Evolutionary conservation across 2,888 invertebrate genomes (phyloP), one percentile per base, ranked within the genome.

Genomic region (Stegophylla sp.): DNA sequence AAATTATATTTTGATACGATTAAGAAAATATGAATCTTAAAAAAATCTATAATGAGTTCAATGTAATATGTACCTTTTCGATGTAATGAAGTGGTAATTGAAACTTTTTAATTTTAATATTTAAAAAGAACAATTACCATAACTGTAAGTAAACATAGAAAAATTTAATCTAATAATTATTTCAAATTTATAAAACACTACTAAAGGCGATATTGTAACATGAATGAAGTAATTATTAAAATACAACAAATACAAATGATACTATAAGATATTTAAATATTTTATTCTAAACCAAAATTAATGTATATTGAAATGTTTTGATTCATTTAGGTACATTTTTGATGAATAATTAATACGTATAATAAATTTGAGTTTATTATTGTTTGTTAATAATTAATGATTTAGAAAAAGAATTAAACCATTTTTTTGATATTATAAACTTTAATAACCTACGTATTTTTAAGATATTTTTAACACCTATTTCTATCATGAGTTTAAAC

Each of bases 191-290:
- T 56, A 56, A 56, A 56, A 10, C 15, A 53, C 69, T 71, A 71
- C 69, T 53, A 20, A 71, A 53, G 51, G 51, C 15, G 51, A 71
- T 66, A 34, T 20, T 23, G 23, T 56, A 20, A 7, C 64, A 64
- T 64, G 43, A 28, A 75, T 48, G 28, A n/a, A 34, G n/a, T 34
- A 51, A 48, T 59, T 45, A n/a, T 28, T 23, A 13, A 75, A 45
- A 75, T 76, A 66, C 53, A 66, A n/a, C 12, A 67, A 51, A 53
- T 67, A 76, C 64, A 67, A 13, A 43, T 53, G n/a, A 67, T 12
- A 41, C 51, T 51, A 56, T 76, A 67, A 43, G 34, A 64, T 34
- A 7, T 76, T 82, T 41, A 23, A 63, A 61, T 63, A 51, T n/a
- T n/a, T n/a, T n/a, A 56, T 34, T 23, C 61, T 41, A 34, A 15